Evolutionary conservation across 2,888 invertebrate species (phyloP), one percentile per base, ranked within the genome.

Genomic region (Platypus cylindrus): DNA sequence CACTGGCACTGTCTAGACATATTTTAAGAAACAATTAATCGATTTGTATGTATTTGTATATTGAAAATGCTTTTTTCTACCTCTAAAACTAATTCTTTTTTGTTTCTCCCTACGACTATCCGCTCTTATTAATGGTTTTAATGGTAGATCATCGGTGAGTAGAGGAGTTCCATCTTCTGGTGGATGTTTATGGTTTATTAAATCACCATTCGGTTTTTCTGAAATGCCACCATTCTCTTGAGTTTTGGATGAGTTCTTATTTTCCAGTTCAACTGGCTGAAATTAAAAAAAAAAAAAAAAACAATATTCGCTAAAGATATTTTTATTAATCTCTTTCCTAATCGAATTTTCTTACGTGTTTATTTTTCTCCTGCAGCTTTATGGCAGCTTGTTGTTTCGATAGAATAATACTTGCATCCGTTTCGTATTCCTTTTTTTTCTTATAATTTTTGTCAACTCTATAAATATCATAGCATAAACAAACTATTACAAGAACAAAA

Each of bases 351-450:
- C 40, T 38, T 37, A 51, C 50, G 18, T 45, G 30, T 47, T 47
- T 51, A 23, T 42, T 48, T 22, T 44, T 51, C 38, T 78, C 78
- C 48, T 75, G 75, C 23, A 70, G 73, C 28, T 70, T 55, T 60
- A 78, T 76, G 2, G 74, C 70, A 0, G 80, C 79, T 49, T 79
- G 78, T 51, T 80, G 79, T 55, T 79, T 81, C 30, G 71, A 75
- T 61, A 78, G 71, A 50, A 79, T 66, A 37, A 82, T 78, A 46
- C 73, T 75, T 48, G 79, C 80, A 51, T 84, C 82, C 1, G 81
- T 78, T 62, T 80, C 77, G 47, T 76, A 73, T 55, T 83, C 80
- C 41, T 78, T 69, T 32, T 76, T 71, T 47, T 73, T 63, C 57
- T 75, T 78, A 56, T 84, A 78, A 27, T 74, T 73, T 51, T 78